phyloP scores from a whole-genome alignment of 2,888 invertebrate species.

The Fissipunctia ypsillon region DNA sequence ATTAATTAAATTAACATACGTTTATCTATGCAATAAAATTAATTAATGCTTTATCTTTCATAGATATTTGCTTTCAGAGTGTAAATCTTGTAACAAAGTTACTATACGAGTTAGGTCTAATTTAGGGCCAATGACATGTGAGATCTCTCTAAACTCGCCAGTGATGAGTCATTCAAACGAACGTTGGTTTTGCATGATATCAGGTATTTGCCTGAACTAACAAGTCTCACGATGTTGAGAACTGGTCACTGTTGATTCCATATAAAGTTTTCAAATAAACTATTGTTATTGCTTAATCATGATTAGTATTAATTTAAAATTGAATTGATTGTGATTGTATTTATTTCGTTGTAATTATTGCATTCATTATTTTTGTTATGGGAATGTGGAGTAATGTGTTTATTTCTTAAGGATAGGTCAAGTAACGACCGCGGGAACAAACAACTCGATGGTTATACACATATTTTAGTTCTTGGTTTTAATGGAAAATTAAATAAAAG shows the following conservation, averaged over 20 bases:
- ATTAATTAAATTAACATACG: constrained; percentile 58
- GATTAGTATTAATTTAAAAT: constrained; percentile 63
- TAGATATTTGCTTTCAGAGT: constrained; percentile 42
- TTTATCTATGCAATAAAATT: constrained; percentile 52
- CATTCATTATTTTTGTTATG: constrained; percentile 59
- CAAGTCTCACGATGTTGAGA: constrained; percentile 13
- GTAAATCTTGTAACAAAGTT: constrained; percentile 60
- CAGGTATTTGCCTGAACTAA: constrained; percentile 34
- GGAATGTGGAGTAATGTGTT: constrained; percentile 51
- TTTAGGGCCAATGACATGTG: constrained; percentile 37
- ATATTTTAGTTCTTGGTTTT: constrained; percentile 36
- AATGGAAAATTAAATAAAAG: constrained; percentile 15
- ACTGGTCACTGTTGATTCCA: constrained; percentile 48
- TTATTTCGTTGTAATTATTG: constrained; percentile 67
- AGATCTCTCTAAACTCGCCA: constrained; percentile 41
- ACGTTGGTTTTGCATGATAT: constrained; percentile 30
- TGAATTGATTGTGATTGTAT: constrained; percentile 64
- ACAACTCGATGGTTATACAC: constrained; percentile 42
- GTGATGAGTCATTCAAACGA: constrained; percentile 23
- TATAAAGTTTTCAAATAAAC: constrained; percentile 38
- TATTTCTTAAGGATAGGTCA: constrained; percentile 60
- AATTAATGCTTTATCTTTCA: constrained; percentile 49
- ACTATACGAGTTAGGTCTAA: constrained; percentile 46
- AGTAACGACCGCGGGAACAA: constrained; percentile 64
- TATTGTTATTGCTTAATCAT: constrained; percentile 58